Percentiles rank a stretch among this genome's conserved stretches.
Evolutionary conservation across 2,888 invertebrate genomes (phyloP).

Genomic region (Prostheceraeus crozeri): DNA sequence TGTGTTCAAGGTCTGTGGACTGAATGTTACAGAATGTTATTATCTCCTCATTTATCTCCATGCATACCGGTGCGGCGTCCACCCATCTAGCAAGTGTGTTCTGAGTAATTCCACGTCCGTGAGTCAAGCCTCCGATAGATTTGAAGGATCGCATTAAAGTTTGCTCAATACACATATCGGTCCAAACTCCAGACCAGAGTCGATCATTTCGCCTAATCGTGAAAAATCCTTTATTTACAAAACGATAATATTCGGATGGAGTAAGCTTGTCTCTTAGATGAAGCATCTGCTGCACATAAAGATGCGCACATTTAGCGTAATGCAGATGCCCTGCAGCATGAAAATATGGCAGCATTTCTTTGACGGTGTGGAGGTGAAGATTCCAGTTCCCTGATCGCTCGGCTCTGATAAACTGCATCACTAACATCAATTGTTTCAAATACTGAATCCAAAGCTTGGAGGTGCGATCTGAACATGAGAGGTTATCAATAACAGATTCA

Average conservation of each 20-base stretch:
- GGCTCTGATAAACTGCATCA: constrained; percentile 22
- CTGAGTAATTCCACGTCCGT: constrained; percentile 24
- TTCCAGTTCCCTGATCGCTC: constrained; percentile 10
- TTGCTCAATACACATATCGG: constrained; percentile 19
- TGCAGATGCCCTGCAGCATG: constrained; percentile 30
- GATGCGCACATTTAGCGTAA: constrained; percentile 21
- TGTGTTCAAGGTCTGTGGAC: constrained; percentile 24
- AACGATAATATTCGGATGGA: too few species aligned
- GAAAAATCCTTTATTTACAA: too few species aligned
- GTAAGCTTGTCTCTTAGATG: too few species aligned
- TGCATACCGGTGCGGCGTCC: constrained; percentile 13
- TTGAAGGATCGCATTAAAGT: constrained; percentile 16
- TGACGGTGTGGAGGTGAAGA: constrained; percentile 17
- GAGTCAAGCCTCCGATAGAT: constrained; percentile 18
- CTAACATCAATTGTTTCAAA: constrained; percentile 14
- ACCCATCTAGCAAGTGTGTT: constrained; percentile 25
- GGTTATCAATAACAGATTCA: too few species aligned
- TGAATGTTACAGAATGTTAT: constrained; percentile 17
- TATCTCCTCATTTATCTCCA: constrained; percentile 9
- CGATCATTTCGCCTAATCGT: too few species aligned
- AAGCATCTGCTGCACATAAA: constrained; percentile 19
- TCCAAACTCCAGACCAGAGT: too few species aligned
- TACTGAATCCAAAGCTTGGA: constrained; percentile 19
- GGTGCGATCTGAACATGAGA: constrained; percentile 22
- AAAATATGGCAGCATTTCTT: constrained; percentile 24